Base-by-base conservation (phyloP, 2,888 invertebrate genomes). In the Congeria kusceri region DNA sequence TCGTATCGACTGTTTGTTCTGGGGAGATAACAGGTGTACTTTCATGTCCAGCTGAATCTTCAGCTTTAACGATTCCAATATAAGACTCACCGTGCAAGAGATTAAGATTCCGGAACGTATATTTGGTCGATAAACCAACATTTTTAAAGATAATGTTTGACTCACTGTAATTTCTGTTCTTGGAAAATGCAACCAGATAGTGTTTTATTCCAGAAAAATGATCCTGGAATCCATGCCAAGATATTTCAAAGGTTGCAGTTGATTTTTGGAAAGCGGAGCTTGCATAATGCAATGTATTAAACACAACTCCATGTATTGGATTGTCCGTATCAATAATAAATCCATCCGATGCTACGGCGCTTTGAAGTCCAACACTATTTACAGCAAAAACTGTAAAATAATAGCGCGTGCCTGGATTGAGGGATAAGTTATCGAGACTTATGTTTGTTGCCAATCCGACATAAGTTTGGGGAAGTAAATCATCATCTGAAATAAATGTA, bases 211-310 rank as follows among this genome's bases (percentile, higher is more conserved):
- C 68, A 1, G 84, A 81, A 29, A 75, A 78, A 3, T 67, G 53
- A 59, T 84, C 84, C 25, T 27, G n/a, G 62, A 79, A 84, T 46
- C 81, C 78, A 25, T 53, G 49, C 84, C 81, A 81, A 9, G 66
- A 75, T 0, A 81, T 25, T 13, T 53, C 18, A 20, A 80, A 44
- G 7, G 47, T 44, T 3, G 71, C 39, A 49, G 20, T 39, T 0
- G 57, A 25, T 2, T 59, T 59, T n/a, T 68, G 66, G 13, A 65
- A 63, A 15, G 25, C 23, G 20, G 39, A 20, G 47, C 68, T 44
- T 64, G 13, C 28, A 28, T 59, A 49, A n/a, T 32, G n/a, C n/a
- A 53, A 27, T n/a, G 81, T 82, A 25, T 76, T 84, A 46, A 71
- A 84, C 3, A 82, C 81, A 13, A 77, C 58, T 3, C 81, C 84